A percentile compares a stretch with the other conserved stretches of the same genome.
Evolutionary conservation across 2,113 vertebrate genomes (phyloP).

Genomic region (Menidia beryllina): DNA sequence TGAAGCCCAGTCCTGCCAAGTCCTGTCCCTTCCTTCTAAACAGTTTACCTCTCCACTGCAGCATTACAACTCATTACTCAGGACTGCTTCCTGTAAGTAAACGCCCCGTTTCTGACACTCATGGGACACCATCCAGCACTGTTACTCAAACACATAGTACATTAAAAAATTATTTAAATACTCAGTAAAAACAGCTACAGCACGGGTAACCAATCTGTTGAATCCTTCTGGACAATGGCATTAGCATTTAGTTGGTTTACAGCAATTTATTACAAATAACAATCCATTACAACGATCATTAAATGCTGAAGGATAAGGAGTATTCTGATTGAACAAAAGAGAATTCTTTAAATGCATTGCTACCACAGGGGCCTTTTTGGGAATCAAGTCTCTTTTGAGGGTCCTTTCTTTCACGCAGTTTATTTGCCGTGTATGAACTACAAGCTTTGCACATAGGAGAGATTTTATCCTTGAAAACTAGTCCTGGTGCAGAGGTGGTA

Average conservation of each 20-base stretch:
- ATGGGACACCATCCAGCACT: constrained; percentile 21
- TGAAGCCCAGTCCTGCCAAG: constrained; percentile 57
- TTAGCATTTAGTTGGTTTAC: constrained; percentile 1
- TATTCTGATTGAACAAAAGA: background rate
- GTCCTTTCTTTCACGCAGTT: background rate
- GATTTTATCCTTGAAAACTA: background rate
- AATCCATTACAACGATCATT: too few species aligned
- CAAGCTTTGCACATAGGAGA: background rate
- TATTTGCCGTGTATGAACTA: background rate
- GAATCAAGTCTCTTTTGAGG: too few species aligned
- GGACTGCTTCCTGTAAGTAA: constrained; percentile 48
- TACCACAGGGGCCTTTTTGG: background rate
- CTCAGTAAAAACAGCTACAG: background rate
- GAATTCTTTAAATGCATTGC: background rate
- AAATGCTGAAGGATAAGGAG: too few species aligned
- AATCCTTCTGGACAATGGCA: background rate
- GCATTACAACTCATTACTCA: constrained; percentile 62
- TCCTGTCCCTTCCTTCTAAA: constrained; percentile 43
- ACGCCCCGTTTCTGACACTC: constrained; percentile 26
- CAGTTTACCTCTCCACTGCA: constrained; percentile 52
- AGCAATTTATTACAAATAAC: background rate
- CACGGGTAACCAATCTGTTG: background rate
- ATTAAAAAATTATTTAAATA: background rate
- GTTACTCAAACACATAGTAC: constrained; percentile 27
- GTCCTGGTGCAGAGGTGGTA: background rate